Conservation (phyloP, 2,888 invertebrate genomes). For the Helicoverpa assulta region DNA sequence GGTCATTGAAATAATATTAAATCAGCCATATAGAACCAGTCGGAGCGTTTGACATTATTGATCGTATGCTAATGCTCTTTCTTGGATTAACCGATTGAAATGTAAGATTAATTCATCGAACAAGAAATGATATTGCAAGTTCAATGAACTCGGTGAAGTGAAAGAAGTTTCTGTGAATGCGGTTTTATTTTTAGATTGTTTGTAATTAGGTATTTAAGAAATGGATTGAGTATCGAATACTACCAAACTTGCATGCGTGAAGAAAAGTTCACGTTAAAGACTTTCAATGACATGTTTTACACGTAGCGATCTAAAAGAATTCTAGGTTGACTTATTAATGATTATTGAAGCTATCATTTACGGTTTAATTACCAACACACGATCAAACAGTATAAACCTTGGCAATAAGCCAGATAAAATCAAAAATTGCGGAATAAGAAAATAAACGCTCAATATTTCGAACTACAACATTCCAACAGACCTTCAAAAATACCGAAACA, state of each 20-base stretch:
- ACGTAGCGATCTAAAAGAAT: neutral
- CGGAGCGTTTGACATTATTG: conserved; percentile 32
- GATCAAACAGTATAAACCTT: conserved; percentile 3
- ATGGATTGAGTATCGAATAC: neutral
- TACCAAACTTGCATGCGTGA: neutral
- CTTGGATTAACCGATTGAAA: conserved; percentile 47
- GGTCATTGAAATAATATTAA: conserved; percentile 54
- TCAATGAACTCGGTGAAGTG: conserved; percentile 20
- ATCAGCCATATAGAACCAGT: conserved; percentile 38
- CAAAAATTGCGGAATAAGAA: neutral
- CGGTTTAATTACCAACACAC: conserved; percentile 30
- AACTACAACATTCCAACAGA: neutral
- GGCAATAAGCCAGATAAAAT: conserved; percentile 26
- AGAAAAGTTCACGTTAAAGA: neutral
- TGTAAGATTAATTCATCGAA: conserved; percentile 37
- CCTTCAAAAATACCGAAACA: neutral
- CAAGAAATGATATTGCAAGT: conserved; percentile 20
- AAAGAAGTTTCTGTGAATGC: neutral
- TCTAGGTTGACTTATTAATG: conserved; percentile 13
- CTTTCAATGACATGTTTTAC: neutral
- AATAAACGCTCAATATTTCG: neutral
- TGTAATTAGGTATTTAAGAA: neutral
- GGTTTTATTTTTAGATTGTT: neutral
- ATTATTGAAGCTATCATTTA: conserved; percentile 38
- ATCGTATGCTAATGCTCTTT: conserved; percentile 52